Evolutionary conservation across 2,797 vertebrate species (phyloP).

Genomic region (Melanotaenia maccullochi): DNA sequence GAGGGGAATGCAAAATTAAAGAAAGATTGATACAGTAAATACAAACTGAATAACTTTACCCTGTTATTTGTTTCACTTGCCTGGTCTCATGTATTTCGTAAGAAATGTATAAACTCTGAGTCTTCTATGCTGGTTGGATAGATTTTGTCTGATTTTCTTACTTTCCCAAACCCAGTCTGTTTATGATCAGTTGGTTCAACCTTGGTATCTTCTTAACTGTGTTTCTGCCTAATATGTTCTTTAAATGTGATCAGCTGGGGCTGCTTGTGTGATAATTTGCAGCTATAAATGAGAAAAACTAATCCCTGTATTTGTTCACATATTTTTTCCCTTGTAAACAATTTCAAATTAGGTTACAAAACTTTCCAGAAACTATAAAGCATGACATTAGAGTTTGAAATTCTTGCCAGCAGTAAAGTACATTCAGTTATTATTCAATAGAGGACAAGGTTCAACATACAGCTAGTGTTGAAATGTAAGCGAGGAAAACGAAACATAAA

Average conservation of each 20-base stretch:
- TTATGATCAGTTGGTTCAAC: slow-evolving; percentile 6
- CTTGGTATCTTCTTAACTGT: slow-evolving; percentile 18
- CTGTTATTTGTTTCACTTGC: slow-evolving; percentile 54
- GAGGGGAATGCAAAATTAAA: slow-evolving; percentile 91
- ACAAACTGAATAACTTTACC: slow-evolving; percentile 75
- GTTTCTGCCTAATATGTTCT: neutral
- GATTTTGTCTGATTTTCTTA: slow-evolving; percentile 13
- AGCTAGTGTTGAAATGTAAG: slow-evolving; percentile 55
- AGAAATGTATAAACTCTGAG: slow-evolving; percentile 20
- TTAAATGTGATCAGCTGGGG: slow-evolving; percentile 12
- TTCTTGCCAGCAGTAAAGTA: slow-evolving; percentile 56
- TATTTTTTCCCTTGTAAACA: slow-evolving; percentile 25
- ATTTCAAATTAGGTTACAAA: slow-evolving; percentile 38
- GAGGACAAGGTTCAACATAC: slow-evolving; percentile 48
- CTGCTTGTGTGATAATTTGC: slow-evolving; percentile 8
- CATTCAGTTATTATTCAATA: slow-evolving; percentile 59
- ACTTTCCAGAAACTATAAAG: slow-evolving; percentile 40
- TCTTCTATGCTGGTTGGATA: slow-evolving; percentile 8
- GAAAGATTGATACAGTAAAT: slow-evolving; percentile 86
- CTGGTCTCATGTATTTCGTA: slow-evolving; percentile 17
- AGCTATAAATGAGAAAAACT: slow-evolving; percentile 22
- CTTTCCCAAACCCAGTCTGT: slow-evolving; percentile 16
- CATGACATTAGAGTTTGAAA: slow-evolving; percentile 51
- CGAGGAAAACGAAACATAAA: slow-evolving; percentile 64
- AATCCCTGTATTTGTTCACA: slow-evolving; percentile 32